These are phyloP conservation scores for Choreutis nemorana DNA, from an alignment of 2,888 invertebrate genomes.

Conservation along the genomic window DNA sequence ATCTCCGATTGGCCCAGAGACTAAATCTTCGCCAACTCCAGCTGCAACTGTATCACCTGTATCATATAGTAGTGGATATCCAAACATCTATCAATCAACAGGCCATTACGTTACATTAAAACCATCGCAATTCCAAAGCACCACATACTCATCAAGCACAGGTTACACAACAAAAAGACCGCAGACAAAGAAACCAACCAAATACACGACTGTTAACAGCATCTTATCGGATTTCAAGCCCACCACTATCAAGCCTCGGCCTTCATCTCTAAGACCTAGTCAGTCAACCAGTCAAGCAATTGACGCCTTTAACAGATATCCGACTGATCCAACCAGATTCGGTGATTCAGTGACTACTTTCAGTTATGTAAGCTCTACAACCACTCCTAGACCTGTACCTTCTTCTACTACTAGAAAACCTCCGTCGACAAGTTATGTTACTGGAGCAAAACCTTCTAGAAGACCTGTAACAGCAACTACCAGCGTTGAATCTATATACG, in stretches of 20 bases:
- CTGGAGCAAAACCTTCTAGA: conserved; percentile 53
- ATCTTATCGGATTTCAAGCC: conserved; percentile 31
- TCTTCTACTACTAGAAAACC: conserved; percentile 33
- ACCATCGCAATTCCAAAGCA: conserved; percentile 29
- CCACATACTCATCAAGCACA: conserved; percentile 10
- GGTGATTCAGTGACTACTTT: conserved; percentile 45
- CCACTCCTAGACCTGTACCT: conserved; percentile 30
- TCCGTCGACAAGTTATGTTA: conserved; percentile 56
- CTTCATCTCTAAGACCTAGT: conserved; percentile 43
- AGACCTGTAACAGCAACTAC: conserved; percentile 44
- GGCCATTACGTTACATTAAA: conserved; percentile 52
- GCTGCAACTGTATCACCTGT: conserved; percentile 27
- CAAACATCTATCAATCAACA: conserved; percentile 33
- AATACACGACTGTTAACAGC: conserved; percentile 37
- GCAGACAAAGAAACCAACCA: conserved; percentile 25
- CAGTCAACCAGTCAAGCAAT: conserved; percentile 54
- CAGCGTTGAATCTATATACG: conserved; percentile 32
- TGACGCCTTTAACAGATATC: conserved; percentile 51
- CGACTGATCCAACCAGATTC: conserved; percentile 47
- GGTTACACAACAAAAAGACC: conserved; percentile 22
- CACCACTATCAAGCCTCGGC: conserved; percentile 24
- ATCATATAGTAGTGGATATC: conserved; percentile 36
- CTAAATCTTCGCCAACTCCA: conserved; percentile 45
- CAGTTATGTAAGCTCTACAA: conserved; percentile 41
- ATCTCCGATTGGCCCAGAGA: conserved; percentile 34